Base-by-base conservation (phyloP, 2,888 invertebrate species). In the Lampropteryx suffumata region DNA sequence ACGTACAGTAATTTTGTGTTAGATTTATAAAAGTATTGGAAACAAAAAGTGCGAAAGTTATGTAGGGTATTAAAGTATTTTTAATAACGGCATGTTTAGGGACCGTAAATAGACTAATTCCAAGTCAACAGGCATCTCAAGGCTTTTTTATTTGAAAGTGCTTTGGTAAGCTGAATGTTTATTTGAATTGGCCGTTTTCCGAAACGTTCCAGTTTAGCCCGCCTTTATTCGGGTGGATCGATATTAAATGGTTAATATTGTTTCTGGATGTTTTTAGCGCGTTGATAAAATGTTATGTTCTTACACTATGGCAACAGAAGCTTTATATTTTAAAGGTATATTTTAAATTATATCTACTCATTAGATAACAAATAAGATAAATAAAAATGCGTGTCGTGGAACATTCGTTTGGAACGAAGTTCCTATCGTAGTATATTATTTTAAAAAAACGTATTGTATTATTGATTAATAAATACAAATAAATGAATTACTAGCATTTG, bases 41-140 rank as follows among this genome's bases (percentile, higher is more conserved):
- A 7, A 24, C 24, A 24, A 24, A 6, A 24, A 17, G n/a, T 21
- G 21, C 21, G 21, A 21, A 2, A 21, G 21, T 24, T 24, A 24
- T 4, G 4, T 2, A 1, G 5, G 7, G 13, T 24, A 33, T 10
- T 0, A 24, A 9, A 9, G 9, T 36, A 24, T 35, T 33, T 36
- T 36, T 26, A 12, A 24, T 35, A 46, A 39, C 17, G 17, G 33
- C 21, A 12, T 14, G 10, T 30, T 37, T 11, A 2, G 13, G 9
- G 7, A 30, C 10, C 27, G 8, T 61, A 64, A 67, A 64, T 61
- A 67, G 57, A 64, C 53, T 57, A 55, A 53, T 65, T 58, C 57
- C 33, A 35, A 63, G 57, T 58, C 58, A 50, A 48, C 49, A 8
- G 40, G 55, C 54, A 47, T 44, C 42, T 57, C 17, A 41, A 45